A percentile compares a stretch with the other conserved stretches of the same genome.
Conservation (phyloP, 1,140 invertebrate genomes). For the Drosophila parvula region DNA sequence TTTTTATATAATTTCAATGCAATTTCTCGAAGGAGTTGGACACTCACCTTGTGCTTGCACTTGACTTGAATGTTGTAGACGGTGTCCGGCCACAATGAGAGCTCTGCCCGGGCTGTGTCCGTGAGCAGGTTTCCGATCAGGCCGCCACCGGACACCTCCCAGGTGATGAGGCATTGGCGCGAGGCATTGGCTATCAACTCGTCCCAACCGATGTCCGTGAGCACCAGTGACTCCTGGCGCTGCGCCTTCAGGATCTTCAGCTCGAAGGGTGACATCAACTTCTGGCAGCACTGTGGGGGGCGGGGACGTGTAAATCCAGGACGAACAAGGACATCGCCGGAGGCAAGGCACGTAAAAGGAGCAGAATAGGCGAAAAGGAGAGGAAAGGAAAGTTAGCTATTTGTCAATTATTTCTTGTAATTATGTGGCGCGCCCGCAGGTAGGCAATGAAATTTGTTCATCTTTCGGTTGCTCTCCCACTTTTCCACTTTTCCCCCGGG, state of each 20-base stretch:
- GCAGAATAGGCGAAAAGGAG: background rate
- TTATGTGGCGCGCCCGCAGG: slow-evolving; percentile 43
- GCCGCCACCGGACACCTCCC: slow-evolving; percentile 92
- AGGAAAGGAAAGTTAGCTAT: slow-evolving; percentile 41
- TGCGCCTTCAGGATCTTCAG: slow-evolving; percentile 66
- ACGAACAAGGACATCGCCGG: slow-evolving; percentile 30
- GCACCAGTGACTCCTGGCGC: slow-evolving; percentile 86
- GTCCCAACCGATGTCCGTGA: slow-evolving; percentile 91
- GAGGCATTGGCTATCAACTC: slow-evolving; percentile 86
- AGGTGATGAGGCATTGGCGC: slow-evolving; percentile 90
- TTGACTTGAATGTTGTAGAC: slow-evolving; percentile 91
- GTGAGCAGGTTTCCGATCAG: slow-evolving; percentile 93
- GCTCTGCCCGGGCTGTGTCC: slow-evolving; percentile 90
- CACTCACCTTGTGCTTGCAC: slow-evolving; percentile 83
- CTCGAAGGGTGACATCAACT: slow-evolving; percentile 61
- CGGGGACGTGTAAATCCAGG: background rate
- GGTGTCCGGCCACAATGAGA: slow-evolving; percentile 92
- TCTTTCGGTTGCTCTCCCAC: slow-evolving; percentile 23
- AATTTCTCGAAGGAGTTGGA: background rate
- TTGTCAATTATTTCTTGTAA: slow-evolving; percentile 50
- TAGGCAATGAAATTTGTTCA: slow-evolving; percentile 44
- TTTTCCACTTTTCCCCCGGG: slow-evolving; percentile 22
- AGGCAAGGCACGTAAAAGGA: slow-evolving; percentile 14
- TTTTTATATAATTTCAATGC: background rate
- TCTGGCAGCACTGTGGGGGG: slow-evolving; percentile 69